phyloP scores from a whole-genome alignment of 2,888 invertebrate genomes.

The Sarcophaga carnaria region DNA sequence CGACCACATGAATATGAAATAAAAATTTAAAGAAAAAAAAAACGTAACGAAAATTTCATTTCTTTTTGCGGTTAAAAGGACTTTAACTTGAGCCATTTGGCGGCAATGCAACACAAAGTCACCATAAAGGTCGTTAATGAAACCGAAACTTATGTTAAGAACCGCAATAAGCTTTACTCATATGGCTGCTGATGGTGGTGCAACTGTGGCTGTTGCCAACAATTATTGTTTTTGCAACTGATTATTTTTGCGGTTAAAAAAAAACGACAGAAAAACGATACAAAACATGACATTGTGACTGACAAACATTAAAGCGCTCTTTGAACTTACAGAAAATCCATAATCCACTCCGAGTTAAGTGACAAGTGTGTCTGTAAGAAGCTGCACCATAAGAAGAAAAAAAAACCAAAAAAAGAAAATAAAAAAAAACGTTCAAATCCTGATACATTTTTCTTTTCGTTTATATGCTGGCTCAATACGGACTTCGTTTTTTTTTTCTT shows the following conservation, averaged over 20 bases:
- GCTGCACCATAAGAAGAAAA: neutral
- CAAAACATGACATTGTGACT: slow-evolving; percentile 29
- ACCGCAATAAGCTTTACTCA: slow-evolving; percentile 47
- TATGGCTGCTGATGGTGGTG: neutral
- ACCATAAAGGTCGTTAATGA: slow-evolving; percentile 64
- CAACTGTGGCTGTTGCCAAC: slow-evolving; percentile 6
- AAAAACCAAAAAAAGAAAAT: no score
- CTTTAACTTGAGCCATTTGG: slow-evolving; percentile 36
- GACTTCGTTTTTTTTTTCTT: slow-evolving; percentile 45
- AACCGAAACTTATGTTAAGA: slow-evolving; percentile 34
- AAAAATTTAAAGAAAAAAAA: slow-evolving; percentile 11
- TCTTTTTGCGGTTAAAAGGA: slow-evolving; percentile 58
- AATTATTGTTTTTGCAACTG: slow-evolving; percentile 32
- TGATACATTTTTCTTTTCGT: slow-evolving; percentile 28
- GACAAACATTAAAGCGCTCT: no score
- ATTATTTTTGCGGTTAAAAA: slow-evolving; percentile 47
- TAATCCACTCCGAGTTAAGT: neutral
- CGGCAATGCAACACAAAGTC: slow-evolving; percentile 63
- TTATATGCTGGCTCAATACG: slow-evolving; percentile 12
- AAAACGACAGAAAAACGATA: no score
- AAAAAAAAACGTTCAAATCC: slow-evolving; percentile 41
- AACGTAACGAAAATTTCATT: slow-evolving; percentile 55
- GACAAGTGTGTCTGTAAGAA: neutral
- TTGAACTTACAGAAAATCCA: neutral
- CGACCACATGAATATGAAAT: neutral